Evolutionary conservation across 30 jellyfish, hydroid and myxozoan genomes (phyloP), one percentile per base, ranked within the genome.

Genomic region (Clytia hemisphaerica): DNA sequence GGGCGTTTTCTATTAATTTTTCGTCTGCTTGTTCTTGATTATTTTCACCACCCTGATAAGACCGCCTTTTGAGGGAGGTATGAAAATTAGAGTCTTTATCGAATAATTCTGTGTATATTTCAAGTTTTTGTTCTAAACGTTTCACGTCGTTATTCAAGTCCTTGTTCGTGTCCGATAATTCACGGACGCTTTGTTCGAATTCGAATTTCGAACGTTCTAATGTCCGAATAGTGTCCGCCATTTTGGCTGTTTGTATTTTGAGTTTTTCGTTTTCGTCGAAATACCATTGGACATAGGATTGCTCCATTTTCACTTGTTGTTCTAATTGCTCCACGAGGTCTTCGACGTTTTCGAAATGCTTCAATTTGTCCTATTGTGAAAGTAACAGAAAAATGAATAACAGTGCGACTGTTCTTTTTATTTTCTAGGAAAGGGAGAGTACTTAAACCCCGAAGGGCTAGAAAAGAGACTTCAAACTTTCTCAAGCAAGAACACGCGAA

Each of bases 251-350:
- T 50, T 69, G 46, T 21, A n/a, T 30, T 45, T 69, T 44, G 58
- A 69, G 14, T 5, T 47, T 69, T 28, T 69, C 81, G 59, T 69
- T 69, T 49, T 69, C 70, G 54, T 69, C 81, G 18, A 48, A 47
- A 53, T 69, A 69, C 81, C 81, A 69, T 6, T 69, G 81, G 32
- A 71, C 59, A 24, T 37, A 31, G 55, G 81, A 75, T 37, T 49
- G 33, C 50, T 69, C 81, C 29, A 45, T 69, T 19, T 50, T 69
- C 27, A 69, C 59, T 49, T 69, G 57, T 7, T 29, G 27, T 53
- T 69, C 81, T 30, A 69, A 50, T 7, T 26, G 81, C 28, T 69
- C 81, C 14, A 69, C 81, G 21, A 69, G 54, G 29, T 69, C 81
- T 6, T 69, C 81, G 22, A 69, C 81, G 33, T 69, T 48, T 27